phyloP scores from a whole-genome alignment of 2,113 vertebrate genomes.

The Mormoops blainvillei region DNA sequence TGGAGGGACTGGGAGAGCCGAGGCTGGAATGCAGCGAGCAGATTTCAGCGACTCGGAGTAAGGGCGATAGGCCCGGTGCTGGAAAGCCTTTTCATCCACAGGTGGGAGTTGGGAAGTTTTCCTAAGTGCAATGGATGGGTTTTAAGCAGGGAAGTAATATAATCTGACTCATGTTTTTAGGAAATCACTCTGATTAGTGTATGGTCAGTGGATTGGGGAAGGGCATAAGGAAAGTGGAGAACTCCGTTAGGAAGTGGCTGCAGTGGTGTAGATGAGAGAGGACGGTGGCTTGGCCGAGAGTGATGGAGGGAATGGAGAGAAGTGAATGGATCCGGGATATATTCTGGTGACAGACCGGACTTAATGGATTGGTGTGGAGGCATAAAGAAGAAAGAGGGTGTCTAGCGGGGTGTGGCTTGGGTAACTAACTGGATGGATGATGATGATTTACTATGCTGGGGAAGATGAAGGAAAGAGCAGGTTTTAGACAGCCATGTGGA shows the following conservation, averaged over 20 bases:
- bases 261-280: background rate
- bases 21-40: background rate
- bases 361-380: background rate
- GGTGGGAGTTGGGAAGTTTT: background rate
- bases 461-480: background rate
- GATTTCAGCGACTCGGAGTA: accelerated
- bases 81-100: background rate
- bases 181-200: background rate
- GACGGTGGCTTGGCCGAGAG: background rate
- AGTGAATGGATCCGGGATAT: no score
- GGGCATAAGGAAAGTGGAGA: background rate
- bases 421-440: background rate
- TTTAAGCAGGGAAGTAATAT: background rate
- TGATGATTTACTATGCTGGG: background rate
- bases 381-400: background rate
- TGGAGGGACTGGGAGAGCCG: background rate
- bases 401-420: background rate
- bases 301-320: background rate
- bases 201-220: background rate
- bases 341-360: background rate
- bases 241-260: background rate
- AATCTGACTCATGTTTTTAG: background rate
- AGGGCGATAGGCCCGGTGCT: background rate
- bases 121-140: background rate
- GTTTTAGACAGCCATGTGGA: background rate